phyloP scores from a whole-genome alignment of 2,113 vertebrate species.

The Urocolius indicus region DNA sequence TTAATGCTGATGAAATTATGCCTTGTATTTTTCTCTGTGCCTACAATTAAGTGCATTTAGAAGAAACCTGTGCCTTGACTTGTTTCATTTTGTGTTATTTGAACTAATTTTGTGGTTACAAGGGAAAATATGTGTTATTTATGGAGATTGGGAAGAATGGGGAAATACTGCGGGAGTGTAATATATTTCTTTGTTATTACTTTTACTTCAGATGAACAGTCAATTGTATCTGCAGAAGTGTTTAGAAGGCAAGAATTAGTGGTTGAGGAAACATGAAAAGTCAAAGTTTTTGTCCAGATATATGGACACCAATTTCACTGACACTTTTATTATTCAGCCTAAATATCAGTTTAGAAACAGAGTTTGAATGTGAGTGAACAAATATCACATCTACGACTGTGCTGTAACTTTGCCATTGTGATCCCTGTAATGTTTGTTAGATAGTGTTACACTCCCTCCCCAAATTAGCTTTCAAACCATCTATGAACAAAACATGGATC shows the following conservation, averaged over 20 bases:
- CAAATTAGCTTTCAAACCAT: rapidly evolving
- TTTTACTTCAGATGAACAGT: background rate
- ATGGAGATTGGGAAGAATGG: background rate
- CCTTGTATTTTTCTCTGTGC: background rate
- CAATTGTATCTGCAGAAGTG: background rate
- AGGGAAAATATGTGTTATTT: background rate
- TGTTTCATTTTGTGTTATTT: background rate
- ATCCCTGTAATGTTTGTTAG: background rate
- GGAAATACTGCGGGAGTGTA: background rate
- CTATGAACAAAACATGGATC: background rate
- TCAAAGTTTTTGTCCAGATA: background rate
- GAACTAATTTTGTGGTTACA: background rate
- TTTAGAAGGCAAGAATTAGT: background rate
- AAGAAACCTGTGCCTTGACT: background rate
- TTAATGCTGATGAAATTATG: background rate
- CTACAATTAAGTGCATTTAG: background rate
- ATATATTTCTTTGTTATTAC: background rate
- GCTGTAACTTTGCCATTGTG: background rate
- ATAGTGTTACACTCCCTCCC: background rate
- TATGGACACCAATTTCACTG: background rate
- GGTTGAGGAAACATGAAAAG: background rate
- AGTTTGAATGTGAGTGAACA: background rate
- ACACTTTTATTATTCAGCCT: background rate
- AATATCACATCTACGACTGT: background rate
- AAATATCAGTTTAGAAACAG: background rate